phyloP scores from a whole-genome alignment of 2,888 invertebrate species.

The Acronicta leporina region DNA sequence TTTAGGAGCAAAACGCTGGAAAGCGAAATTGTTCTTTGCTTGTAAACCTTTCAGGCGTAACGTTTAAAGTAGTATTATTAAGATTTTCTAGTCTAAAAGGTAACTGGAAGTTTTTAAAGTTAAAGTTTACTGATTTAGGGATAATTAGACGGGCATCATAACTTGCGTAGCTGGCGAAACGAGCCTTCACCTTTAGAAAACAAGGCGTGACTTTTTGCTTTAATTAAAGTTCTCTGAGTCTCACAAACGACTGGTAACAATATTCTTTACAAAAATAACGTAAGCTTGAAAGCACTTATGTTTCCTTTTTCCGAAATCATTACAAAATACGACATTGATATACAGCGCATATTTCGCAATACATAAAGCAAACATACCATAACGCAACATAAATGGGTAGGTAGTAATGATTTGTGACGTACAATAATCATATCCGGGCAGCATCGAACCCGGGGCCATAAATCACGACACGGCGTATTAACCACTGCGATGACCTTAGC shows the following conservation, averaged over 20 bases:
- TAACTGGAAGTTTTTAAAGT: not conserved
- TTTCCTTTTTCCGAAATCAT: constrained; percentile 30
- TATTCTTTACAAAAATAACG: constrained; percentile 4
- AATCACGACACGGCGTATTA: constrained; percentile 61
- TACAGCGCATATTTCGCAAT: constrained; percentile 47
- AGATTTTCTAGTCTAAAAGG: not conserved
- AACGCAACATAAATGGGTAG: constrained; percentile 49
- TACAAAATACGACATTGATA: constrained; percentile 38
- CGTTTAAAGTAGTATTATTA: constrained; percentile 18
- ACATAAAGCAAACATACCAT: constrained; percentile 52
- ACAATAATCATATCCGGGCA: constrained; percentile 56
- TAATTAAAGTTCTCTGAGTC: not conserved
- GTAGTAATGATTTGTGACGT: constrained; percentile 54
- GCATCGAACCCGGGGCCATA: constrained; percentile 53
- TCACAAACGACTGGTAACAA: not conserved
- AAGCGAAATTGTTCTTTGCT: constrained; percentile 26
- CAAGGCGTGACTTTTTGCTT: not conserved
- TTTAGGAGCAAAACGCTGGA: constrained; percentile 32
- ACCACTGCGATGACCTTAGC: constrained; percentile 57
- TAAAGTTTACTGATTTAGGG: too few species aligned
- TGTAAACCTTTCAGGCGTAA: constrained; percentile 19
- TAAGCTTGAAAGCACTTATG: not conserved
- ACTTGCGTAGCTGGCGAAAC: not conserved
- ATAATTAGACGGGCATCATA: too few species aligned
- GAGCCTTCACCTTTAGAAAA: not conserved